A percentile compares a stretch with the other conserved stretches of the same genome.
These are phyloP conservation scores for Deroplatys truncata DNA, from an alignment of 2,888 invertebrate species.

Conservation along the genomic window DNA sequence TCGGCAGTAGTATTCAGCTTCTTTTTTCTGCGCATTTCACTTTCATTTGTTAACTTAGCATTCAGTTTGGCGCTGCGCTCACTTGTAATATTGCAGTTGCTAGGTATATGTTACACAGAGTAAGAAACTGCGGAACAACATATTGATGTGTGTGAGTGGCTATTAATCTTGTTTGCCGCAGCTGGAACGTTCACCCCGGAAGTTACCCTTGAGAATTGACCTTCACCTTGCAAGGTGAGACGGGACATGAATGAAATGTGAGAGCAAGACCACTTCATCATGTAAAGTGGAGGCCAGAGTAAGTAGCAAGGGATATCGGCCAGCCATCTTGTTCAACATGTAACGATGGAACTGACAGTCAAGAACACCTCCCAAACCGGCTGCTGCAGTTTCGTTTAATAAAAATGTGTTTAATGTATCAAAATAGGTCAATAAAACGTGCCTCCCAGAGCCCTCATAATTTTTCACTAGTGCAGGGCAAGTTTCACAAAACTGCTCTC, in stretches of 20 bases:
- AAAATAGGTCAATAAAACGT: not conserved
- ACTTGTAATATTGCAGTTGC: too few relatives aligned
- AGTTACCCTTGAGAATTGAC: not conserved
- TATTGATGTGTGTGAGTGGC: not conserved
- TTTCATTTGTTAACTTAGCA: too few relatives aligned
- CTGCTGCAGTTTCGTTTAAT: not conserved
- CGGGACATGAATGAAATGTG: not conserved
- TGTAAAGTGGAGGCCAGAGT: not conserved
- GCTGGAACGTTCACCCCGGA: not conserved
- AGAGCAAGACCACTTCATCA: not conserved
- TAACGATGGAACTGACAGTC: not conserved
- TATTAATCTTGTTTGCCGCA: not conserved
- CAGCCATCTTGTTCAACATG: not conserved
- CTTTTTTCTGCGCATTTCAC: too few relatives aligned
- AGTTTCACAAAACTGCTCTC: not conserved
- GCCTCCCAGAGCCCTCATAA: not conserved
- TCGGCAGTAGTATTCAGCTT: too few relatives aligned
- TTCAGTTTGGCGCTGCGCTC: too few relatives aligned
- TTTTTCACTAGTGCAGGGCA: not conserved
- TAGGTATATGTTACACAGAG: too few relatives aligned
- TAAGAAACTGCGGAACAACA: not conserved
- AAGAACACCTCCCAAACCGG: not conserved
- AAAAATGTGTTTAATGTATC: not conserved
- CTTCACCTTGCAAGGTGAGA: not conserved
- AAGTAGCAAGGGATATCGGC: not conserved